Base-by-base conservation (phyloP, 2,113 vertebrate species). In the Clarias magur region DNA sequence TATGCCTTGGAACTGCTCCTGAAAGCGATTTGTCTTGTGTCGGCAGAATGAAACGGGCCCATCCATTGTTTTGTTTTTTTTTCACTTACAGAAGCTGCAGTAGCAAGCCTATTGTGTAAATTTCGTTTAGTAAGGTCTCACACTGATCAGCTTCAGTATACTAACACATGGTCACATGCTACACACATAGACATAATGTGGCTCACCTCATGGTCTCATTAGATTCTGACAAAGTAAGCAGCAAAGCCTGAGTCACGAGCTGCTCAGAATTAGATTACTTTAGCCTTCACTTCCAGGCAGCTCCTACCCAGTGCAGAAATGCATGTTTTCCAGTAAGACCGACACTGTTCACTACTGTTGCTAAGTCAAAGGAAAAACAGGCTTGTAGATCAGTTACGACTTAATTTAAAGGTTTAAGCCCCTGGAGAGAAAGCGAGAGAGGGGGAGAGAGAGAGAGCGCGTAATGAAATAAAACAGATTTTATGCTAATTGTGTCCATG, bases 401-500 rank as follows among this genome's bases (percentile, higher is more conserved):
- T 80, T 78, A 42, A 83, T 81, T 90, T 81, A 79, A 89, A 80
- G 78, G 25, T 85, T 82, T 79, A 42, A 48, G 13, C 68, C 53
- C 57, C 48, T 30, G 68, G 80, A 76, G 80, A 82, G 80, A 84
- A 70, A 59, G 82, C 17, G 27, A 85, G 67, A 54, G 75, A 87
- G 78, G 48, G 48, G 13, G 56, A 80, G 53, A 57, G 25, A 76
- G 12, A 76, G 53, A 84, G 30, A 17, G 83, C 68, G 87, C 16
- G 68, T 73, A 63, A 87, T 84, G 76, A 78, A 85, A 80, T 87
- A 80, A 82, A 87, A 80, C 73, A 82, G 84, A 80, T 88, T 88
- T 90, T 91, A 90, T 88, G 88, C 88, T 90, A 90, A 89, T 90
- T 83, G 86, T 25, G 10, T 84, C 59, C 54, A 42, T 56, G 86